phyloP scores from a whole-genome alignment of 2,888 invertebrate genomes.

The Patella caerulea region DNA sequence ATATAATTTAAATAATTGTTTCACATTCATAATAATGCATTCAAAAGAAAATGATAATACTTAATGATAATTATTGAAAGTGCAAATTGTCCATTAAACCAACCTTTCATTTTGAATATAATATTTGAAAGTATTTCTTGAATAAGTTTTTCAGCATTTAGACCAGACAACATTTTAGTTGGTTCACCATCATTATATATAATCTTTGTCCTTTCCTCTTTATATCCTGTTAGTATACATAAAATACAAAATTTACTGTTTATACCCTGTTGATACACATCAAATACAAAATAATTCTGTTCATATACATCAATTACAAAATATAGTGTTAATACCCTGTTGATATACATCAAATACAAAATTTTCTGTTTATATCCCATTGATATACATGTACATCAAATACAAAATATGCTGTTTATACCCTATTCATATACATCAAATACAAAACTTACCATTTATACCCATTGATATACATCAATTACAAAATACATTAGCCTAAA shows the following conservation, averaged over 20 bases:
- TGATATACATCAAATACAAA: slow-evolving; percentile 7
- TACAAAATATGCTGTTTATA: not conserved
- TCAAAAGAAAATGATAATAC: too few relatives aligned
- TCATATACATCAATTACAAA: slow-evolving; percentile 11
- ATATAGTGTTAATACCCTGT: not conserved
- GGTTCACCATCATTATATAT: slow-evolving; percentile 19
- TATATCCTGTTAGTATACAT: slow-evolving; percentile 19
- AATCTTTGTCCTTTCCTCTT: slow-evolving; percentile 20
- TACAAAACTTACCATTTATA: too few relatives aligned
- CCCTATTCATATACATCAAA: too few relatives aligned
- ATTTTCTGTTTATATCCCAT: slow-evolving; percentile 4
- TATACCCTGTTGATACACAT: slow-evolving; percentile 16
- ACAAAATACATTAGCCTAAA: too few relatives aligned
- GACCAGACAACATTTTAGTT: not conserved
- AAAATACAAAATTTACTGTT: not conserved
- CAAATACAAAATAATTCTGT: slow-evolving; percentile 15
- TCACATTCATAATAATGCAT: too few relatives aligned
- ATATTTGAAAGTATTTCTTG: slow-evolving; percentile 48
- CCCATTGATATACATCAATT: too few relatives aligned
- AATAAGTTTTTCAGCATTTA: slow-evolving; percentile 47
- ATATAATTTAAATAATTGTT: too few relatives aligned
- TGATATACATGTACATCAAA: slow-evolving; percentile 15
- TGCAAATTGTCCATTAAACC: slow-evolving; percentile 12
- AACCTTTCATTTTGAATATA: slow-evolving; percentile 59
- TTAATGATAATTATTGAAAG: too few relatives aligned